These are phyloP conservation scores for Xylota segnis DNA, from an alignment of 2,888 invertebrate species.

Conservation along the genomic window DNA sequence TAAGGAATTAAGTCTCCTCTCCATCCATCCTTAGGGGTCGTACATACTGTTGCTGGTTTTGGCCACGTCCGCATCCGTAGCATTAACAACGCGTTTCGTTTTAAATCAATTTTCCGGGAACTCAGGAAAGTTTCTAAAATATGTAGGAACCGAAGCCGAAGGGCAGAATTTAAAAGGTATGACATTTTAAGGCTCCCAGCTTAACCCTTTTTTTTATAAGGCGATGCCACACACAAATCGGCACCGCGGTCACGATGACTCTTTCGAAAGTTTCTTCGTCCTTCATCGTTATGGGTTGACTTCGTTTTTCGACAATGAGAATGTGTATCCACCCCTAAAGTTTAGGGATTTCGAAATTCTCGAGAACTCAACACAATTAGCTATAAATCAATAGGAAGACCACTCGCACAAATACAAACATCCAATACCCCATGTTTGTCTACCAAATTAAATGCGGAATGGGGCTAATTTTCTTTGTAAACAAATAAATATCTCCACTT, in stretches of 20 bases:
- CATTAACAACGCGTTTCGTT: not conserved
- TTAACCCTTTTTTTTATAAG: constrained; percentile 23
- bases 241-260: not conserved
- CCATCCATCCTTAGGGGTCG: not conserved
- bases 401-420: constrained; percentile 9
- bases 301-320: not conserved
- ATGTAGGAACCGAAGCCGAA: constrained; percentile 16
- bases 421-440: not conserved
- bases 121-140: not conserved
- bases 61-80: not conserved
- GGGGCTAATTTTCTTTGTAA: constrained; percentile 28
- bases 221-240: not conserved
- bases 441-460: constrained; percentile 1
- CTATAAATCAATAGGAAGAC: constrained; percentile 21
- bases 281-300: not conserved
- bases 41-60: not conserved
- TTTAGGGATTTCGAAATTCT: not conserved
- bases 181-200: constrained; percentile 4
- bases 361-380: constrained; percentile 2
- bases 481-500: constrained; percentile 29
- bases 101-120: constrained; percentile 11
- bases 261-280: not conserved
- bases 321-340: not conserved
- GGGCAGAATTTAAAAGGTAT: constrained; percentile 24
- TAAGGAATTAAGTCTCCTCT: constrained; percentile 11